Conservation (phyloP, 2,888 invertebrate genomes). For the Schizotus pectinicornis region DNA sequence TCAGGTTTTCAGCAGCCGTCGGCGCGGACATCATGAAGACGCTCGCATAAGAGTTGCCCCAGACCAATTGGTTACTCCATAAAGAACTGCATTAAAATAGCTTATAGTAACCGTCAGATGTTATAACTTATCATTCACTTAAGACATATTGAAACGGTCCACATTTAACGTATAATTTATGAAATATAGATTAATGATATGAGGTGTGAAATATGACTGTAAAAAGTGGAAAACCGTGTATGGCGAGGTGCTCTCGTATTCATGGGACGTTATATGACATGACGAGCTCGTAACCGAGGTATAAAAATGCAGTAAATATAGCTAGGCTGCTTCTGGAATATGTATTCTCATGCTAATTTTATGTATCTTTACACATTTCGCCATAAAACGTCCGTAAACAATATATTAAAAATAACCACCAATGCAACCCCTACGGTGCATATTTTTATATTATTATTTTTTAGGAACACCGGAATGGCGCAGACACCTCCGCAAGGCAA, state of each 20-base stretch:
- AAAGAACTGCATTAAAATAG: no score
- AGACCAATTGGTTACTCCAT: no score
- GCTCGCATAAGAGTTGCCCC: no score
- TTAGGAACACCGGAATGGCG: no score
- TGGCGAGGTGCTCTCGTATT: slow-evolving; percentile 50
- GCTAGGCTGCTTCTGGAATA: slow-evolving; percentile 48
- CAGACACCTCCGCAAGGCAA: background rate
- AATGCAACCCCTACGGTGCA: background rate
- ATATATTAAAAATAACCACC: slow-evolving; percentile 28
- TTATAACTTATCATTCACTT: background rate
- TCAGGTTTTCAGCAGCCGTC: no score
- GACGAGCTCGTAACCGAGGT: slow-evolving; percentile 52
- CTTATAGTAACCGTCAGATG: no score
- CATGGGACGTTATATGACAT: slow-evolving; percentile 54
- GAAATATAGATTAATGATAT: slow-evolving; percentile 34
- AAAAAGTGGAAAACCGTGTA: slow-evolving; percentile 55
- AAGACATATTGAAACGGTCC: slow-evolving; percentile 7
- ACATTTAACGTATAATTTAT: slow-evolving; percentile 31
- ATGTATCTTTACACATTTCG: slow-evolving; percentile 37
- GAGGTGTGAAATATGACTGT: slow-evolving; percentile 43
- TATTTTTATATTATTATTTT: no score
- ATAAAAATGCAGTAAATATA: slow-evolving; percentile 55
- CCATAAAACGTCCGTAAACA: slow-evolving; percentile 29
- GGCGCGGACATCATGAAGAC: no score
- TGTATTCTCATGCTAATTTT: slow-evolving; percentile 53